These are phyloP conservation scores for Xiphophorus birchmanni DNA, from an alignment of 2,797 vertebrate species.

Conservation along the genomic window DNA sequence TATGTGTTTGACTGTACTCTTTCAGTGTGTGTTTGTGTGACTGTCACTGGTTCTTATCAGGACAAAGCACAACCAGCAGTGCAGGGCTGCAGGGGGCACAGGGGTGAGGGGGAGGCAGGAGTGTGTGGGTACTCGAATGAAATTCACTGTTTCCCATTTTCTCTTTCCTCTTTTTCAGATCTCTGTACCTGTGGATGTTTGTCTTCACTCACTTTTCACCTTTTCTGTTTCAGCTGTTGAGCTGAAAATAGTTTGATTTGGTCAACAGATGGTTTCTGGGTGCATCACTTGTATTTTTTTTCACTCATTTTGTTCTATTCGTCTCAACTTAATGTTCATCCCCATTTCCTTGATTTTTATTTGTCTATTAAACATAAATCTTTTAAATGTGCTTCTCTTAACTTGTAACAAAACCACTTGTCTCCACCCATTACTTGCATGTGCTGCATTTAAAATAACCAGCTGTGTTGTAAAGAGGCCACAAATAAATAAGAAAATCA, in stretches of 20 bases:
- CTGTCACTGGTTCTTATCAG: conserved; percentile 75
- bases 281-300: background rate
- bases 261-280: background rate
- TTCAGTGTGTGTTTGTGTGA: conserved; percentile 38
- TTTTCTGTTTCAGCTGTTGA: background rate
- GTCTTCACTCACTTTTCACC: conserved; percentile 19
- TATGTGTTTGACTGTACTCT: conserved; percentile 46
- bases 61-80: conserved; percentile 68
- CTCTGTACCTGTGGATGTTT: conserved; percentile 43
- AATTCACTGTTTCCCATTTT: conserved; percentile 34
- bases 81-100: conserved; percentile 53
- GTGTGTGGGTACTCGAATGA: conserved; percentile 43
- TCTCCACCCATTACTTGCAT: conserved; percentile 26
- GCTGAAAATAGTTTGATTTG: background rate
- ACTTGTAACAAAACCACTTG: conserved; percentile 21
- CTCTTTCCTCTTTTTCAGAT: conserved; percentile 9
- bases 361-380: conserved; percentile 1
- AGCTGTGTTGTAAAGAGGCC: conserved; percentile 30
- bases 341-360: conserved; percentile 4
- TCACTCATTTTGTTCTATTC: background rate
- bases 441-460: conserved; percentile 47
- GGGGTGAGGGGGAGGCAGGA: conserved; percentile 35
- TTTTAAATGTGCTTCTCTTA: conserved; percentile 1
- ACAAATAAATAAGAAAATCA: conserved; percentile 30
- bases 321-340: background rate